Base-by-base conservation (phyloP, 2,888 invertebrate species). In the Scelioninae gen. 1 region DNA sequence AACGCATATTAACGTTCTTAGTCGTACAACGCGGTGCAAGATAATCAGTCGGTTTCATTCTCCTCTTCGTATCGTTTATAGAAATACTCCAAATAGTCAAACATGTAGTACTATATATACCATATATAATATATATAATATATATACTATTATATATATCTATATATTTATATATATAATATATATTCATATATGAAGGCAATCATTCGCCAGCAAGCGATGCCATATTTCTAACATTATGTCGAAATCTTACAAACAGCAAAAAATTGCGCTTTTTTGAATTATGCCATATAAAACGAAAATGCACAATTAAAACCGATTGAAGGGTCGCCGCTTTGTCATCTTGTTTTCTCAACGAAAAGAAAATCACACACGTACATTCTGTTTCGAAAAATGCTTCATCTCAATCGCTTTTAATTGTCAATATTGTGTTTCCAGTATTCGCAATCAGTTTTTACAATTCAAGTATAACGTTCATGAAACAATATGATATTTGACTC, bases 131-230 rank as follows among this genome's bases (percentile, higher is more conserved):
- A 68, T 68, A 45, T 45, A 53, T 53, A 74, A 76, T 68, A 53
- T 62, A 68, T 76, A 47, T 56, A 38, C 23, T 23, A 2, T 23
- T 23, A 23, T 23, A 23, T 23, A 23, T 23, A 23, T 23, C 23
- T 23, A 23, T 23, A 23, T 23, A 23, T 60, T 60, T 55, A 63
- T 63, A 65, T 75, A 49, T 65, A 43, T 77, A 43, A 34, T 63
- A 32, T 81, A 69, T 80, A 75, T 76, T 69, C 55, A 69, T 79
- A 72, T 83, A 83, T 56, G 68, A 83, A 83, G 83, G 83, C 83
- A 83, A 83, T 83, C 83, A 83, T 83, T 83, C 79, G 83, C 79
- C 79, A 83, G 83, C 83, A 83, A 83, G 83, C 83, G 79, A 83
- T 83, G 83, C 83, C 83, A 71, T 82, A 82, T 34, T 66, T 71